phyloP scores from a whole-genome alignment of 2,113 vertebrate genomes.

The Lepus americanus region DNA sequence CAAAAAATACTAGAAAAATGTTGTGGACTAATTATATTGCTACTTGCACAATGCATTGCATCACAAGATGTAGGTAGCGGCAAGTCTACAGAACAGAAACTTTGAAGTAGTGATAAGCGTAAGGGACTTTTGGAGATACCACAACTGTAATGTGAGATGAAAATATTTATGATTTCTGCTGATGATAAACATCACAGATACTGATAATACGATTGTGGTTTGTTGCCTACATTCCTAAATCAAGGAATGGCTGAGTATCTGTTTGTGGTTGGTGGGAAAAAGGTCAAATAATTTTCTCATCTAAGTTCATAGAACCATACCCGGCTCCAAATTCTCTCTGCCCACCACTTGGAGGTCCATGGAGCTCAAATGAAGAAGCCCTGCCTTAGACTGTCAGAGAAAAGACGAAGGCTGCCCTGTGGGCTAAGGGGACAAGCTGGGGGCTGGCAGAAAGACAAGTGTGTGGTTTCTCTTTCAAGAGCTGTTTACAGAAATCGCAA shows the following conservation, averaged over 20 bases:
- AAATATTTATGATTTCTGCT: conserved; percentile 62
- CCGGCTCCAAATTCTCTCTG: neutral
- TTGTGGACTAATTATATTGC: neutral
- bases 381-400: neutral
- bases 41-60: conserved; percentile 52
- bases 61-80: conserved; percentile 9
- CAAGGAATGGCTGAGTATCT: conserved; percentile 56
- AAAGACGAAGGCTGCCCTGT: conserved; percentile 65
- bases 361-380: conserved; percentile 22
- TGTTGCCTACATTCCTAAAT: conserved; percentile 39
- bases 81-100: conserved; percentile 32
- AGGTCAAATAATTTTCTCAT: conserved; percentile 31
- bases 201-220: conserved; percentile 17
- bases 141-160: conserved; percentile 22
- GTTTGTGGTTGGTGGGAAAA: conserved; percentile 14
- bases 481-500: conserved; percentile 79
- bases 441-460: conserved; percentile 72
- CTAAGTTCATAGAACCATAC: neutral
- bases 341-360: neutral
- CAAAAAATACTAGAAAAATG: conserved; percentile 25
- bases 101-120: neutral
- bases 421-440: conserved; percentile 50
- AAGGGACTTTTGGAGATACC: conserved; percentile 23
- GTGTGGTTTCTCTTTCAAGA: conserved; percentile 81
- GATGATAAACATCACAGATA: conserved; percentile 40